phyloP scores from a whole-genome alignment of 2,113 vertebrate genomes.

The Pseudolaguvia tuberculata region DNA sequence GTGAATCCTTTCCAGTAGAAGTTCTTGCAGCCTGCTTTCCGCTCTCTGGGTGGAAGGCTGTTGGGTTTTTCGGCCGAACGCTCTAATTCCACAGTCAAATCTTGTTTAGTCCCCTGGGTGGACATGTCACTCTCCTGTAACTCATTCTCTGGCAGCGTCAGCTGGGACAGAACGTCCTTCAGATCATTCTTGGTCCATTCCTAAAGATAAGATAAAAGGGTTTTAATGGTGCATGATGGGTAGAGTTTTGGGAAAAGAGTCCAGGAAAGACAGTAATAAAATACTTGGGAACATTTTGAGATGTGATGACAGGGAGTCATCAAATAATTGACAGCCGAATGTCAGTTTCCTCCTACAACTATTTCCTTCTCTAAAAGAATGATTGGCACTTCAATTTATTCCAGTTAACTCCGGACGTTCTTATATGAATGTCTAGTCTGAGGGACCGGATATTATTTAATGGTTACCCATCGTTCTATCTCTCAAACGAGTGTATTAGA shows the following conservation, averaged over 20 bases:
- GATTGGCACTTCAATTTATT: background rate
- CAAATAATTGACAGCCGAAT: conserved; percentile 1
- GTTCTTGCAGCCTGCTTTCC: conserved; percentile 75
- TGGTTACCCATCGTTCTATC: too few relatives aligned
- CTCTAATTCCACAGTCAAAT: conserved; percentile 57
- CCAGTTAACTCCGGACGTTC: too few relatives aligned
- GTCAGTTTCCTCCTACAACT: background rate
- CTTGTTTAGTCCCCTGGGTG: conserved; percentile 59
- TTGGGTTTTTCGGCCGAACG: conserved; percentile 60
- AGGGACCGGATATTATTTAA: background rate
- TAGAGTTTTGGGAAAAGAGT: background rate
- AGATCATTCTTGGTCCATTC: conserved; percentile 66
- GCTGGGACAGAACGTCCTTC: conserved; percentile 65
- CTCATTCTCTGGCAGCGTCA: conserved; percentile 59
- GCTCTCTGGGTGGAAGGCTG: conserved; percentile 60
- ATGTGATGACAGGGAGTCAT: background rate
- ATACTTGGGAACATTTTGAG: too few relatives aligned
- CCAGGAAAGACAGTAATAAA: background rate
- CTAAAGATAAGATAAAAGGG: conserved; percentile 41
- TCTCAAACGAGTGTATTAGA: too few relatives aligned
- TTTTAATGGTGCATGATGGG: background rate
- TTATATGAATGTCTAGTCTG: background rate
- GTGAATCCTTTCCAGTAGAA: conserved; percentile 78
- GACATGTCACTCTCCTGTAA: conserved; percentile 69
- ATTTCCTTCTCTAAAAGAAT: background rate